These are phyloP conservation scores for Cheirogaleus major DNA, from an alignment of 2,797 vertebrate genomes.

Conservation along the genomic window DNA sequence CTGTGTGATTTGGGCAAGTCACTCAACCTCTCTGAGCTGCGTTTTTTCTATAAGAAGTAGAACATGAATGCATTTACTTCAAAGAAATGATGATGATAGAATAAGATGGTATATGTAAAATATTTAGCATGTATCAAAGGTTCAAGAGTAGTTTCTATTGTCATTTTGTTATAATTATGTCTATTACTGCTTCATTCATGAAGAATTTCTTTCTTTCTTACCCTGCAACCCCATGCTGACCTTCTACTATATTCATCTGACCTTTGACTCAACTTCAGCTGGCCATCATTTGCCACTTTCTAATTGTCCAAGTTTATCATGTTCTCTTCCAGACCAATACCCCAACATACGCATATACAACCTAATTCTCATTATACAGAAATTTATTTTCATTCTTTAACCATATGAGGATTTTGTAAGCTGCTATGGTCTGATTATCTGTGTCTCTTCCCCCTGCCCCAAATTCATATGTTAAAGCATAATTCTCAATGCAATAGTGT, in stretches of 20 bases:
- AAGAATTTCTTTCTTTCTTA: not conserved
- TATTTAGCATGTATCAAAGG: not conserved
- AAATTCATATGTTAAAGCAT: not conserved
- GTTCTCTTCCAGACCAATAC: not conserved
- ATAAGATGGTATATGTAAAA: not conserved
- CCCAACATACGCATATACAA: not conserved
- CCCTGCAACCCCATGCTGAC: not conserved
- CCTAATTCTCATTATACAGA: not conserved
- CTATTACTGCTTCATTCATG: not conserved
- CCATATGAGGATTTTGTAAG: not conserved
- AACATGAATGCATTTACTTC: not conserved
- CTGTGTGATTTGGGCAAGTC: not conserved
- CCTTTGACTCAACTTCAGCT: not conserved
- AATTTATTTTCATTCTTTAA: not conserved
- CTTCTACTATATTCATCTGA: not conserved
- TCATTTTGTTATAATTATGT: not conserved
- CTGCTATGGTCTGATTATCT: not conserved
- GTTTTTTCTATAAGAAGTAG: not conserved
- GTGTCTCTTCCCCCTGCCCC: accelerated
- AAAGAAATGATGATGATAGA: not conserved
- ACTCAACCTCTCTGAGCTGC: not conserved
- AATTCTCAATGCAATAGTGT: not conserved
- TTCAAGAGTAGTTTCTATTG: not conserved
- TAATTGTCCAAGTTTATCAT: not conserved
- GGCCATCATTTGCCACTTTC: not conserved